Evolutionary conservation across 1,140 invertebrate species (phyloP).

Genomic region (Leptonema lineaticorne): DNA sequence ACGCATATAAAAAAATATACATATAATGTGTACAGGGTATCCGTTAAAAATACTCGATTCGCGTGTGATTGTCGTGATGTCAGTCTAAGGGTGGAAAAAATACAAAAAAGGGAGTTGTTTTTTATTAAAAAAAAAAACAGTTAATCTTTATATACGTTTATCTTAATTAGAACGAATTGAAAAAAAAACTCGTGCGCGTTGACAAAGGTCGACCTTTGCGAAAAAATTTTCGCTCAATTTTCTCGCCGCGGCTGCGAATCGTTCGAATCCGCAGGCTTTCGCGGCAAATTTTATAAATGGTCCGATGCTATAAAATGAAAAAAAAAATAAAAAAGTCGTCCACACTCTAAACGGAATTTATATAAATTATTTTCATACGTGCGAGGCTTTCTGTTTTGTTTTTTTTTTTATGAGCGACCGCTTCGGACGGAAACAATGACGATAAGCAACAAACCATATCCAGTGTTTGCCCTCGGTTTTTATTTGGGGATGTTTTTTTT

Average conservation of each 20-base stretch:
- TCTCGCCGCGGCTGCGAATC: too few relatives aligned
- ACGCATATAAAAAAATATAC: too few relatives aligned
- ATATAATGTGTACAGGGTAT: too few relatives aligned
- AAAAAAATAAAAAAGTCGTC: constrained; percentile 23
- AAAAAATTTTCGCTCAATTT: background rate
- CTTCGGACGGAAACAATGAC: constrained; percentile 15
- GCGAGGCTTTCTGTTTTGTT: too few relatives aligned
- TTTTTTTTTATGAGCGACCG: constrained; percentile 15
- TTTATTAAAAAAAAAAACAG: too few relatives aligned
- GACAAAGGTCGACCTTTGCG: constrained; percentile 23
- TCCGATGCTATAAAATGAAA: too few relatives aligned
- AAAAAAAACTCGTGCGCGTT: constrained; percentile 29
- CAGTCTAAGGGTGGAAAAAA: constrained; percentile 17
- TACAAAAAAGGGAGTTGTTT: too few relatives aligned
- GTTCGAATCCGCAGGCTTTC: background rate
- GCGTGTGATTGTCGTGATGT: constrained; percentile 11
- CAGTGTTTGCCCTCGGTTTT: too few relatives aligned
- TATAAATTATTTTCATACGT: constrained; percentile 10
- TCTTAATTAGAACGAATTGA: constrained; percentile 31
- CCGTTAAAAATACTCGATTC: constrained; percentile 2
- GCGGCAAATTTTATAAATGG: constrained; percentile 4
- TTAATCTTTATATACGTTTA: constrained; percentile 31
- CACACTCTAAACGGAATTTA: constrained; percentile 2
- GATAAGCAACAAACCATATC: constrained; percentile 14
- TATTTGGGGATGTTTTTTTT: too few relatives aligned